Base-by-base conservation (phyloP, 2,888 invertebrate genomes). In the Iphiclides podalirius region DNA sequence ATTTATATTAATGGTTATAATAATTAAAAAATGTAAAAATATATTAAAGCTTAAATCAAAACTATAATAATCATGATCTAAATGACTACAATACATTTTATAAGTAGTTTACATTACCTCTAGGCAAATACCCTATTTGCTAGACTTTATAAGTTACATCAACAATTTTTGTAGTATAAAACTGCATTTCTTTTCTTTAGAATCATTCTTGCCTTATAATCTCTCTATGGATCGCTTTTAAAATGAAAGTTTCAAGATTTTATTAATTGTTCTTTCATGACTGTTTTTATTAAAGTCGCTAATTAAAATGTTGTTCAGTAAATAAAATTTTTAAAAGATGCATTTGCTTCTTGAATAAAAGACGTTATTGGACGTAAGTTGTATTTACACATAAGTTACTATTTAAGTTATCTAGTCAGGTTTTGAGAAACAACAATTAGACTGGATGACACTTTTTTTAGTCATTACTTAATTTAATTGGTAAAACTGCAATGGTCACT, bases 401-500 rank as follows among this genome's bases (percentile, higher is more conserved):
- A 2, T n/a, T 28, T 52, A 50, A 55, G 53, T 57, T 60, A 47
- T 61, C 71, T 70, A 73, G 71, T 73, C 70, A 70, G 54, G 55
- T 59, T 64, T 57, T 57, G 52, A 54, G 57, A 53, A 61, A 61
- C 60, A 43, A 47, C 26, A 53, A 59, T 60, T 59, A 58, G 59
- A 65, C 61, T 62, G 62, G 62, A 60, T 54, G 11, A 42, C 46
- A 46, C 34, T 43, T 39, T 47, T 15, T 11, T 54, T 31, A 16
- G 36, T 37, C 20, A 37, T 12, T 37, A 37, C 2, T 15, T 26
- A 39, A 39, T 23, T 38, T 20, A 6, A 17, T 23, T 38, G 17
- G 4, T 16, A n/a, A 16, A 36, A 15, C n/a, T 36, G 15, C 15
- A 36, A 36, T n/a, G n/a, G n/a, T n/a, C n/a, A n/a, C n/a, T n/a